Percentiles rank a stretch among this genome's conserved stretches.
These are phyloP conservation scores for Paramisgurnus dabryanus DNA, from an alignment of 2,113 vertebrate genomes.

Conservation along the genomic window DNA sequence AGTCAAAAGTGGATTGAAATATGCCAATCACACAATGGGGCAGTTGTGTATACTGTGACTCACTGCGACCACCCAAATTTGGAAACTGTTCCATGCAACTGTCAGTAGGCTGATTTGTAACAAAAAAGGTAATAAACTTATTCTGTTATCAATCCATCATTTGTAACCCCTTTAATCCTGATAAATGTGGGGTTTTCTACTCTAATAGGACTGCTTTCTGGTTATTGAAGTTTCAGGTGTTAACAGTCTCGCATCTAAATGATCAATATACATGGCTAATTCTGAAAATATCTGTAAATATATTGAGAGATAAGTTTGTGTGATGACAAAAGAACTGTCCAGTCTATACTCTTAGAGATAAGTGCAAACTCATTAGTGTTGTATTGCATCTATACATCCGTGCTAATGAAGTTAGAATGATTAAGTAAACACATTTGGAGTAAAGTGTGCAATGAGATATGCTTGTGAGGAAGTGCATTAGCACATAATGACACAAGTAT, in stretches of 20 bases:
- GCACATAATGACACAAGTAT: background rate
- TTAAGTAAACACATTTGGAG: too few species aligned
- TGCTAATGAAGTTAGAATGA: background rate
- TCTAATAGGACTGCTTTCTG: background rate
- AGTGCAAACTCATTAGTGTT: constrained; percentile 10
- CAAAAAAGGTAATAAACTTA: background rate
- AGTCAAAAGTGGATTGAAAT: constrained; percentile 4
- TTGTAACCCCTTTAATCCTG: background rate
- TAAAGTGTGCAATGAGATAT: constrained; percentile 22
- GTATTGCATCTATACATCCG: background rate
- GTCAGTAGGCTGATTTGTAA: background rate
- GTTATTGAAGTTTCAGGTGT: background rate
- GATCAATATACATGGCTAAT: background rate
- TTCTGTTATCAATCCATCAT: background rate
- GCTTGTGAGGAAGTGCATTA: constrained; percentile 12
- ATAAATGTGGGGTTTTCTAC: background rate
- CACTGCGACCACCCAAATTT: constrained; percentile 34
- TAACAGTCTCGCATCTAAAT: background rate
- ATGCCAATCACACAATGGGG: constrained; percentile 17
- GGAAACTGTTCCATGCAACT: constrained; percentile 21
- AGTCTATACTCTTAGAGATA: too few species aligned
- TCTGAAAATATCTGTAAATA: background rate
- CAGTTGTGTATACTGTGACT: constrained; percentile 15
- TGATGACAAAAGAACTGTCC: background rate
- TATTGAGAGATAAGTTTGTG: background rate